A percentile compares a stretch with the other conserved stretches of the same genome.
These are phyloP conservation scores for Halictus ligatus DNA, from an alignment of 2,888 invertebrate species.

Conservation along the genomic window DNA sequence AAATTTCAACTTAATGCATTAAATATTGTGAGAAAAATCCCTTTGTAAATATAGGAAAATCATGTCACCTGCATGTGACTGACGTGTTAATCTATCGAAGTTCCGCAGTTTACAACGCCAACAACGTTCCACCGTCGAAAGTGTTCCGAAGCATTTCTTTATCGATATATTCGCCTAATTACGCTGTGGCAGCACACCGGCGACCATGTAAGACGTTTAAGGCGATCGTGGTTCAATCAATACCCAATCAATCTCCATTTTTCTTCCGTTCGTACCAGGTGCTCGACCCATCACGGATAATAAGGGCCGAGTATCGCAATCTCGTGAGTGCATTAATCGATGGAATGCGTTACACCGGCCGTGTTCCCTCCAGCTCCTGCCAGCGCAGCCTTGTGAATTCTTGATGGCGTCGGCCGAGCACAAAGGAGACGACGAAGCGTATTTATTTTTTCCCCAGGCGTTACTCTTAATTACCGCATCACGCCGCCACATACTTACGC, in stretches of 20 bases:
- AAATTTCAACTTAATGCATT: no score
- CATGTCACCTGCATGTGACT: not conserved
- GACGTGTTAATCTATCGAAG: not conserved
- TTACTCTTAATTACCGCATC: constrained; percentile 20
- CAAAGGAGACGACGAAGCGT: constrained; percentile 10
- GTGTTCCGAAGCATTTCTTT: not conserved
- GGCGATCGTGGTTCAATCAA: constrained; percentile 14
- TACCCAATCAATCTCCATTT: constrained; percentile 29
- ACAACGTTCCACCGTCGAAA: not conserved
- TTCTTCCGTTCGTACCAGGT: constrained; percentile 17
- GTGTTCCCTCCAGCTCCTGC: not conserved
- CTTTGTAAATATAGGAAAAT: not conserved
- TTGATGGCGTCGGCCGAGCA: not conserved
- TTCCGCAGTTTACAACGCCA: not conserved
- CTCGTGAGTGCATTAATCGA: constrained; percentile 53
- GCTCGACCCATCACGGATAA: constrained; percentile 18
- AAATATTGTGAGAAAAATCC: not conserved
- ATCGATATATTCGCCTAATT: not conserved
- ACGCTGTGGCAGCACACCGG: not conserved
- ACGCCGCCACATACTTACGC: constrained; percentile 15
- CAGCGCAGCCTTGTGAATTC: constrained; percentile 24
- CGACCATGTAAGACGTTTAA: not conserved
- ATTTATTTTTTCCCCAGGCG: constrained; percentile 12
- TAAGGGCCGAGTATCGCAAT: constrained; percentile 26
- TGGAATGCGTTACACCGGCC: constrained; percentile 3